These are phyloP conservation scores for Mellilla xanthometata DNA, from an alignment of 2,888 invertebrate genomes.

Conservation along the genomic window DNA sequence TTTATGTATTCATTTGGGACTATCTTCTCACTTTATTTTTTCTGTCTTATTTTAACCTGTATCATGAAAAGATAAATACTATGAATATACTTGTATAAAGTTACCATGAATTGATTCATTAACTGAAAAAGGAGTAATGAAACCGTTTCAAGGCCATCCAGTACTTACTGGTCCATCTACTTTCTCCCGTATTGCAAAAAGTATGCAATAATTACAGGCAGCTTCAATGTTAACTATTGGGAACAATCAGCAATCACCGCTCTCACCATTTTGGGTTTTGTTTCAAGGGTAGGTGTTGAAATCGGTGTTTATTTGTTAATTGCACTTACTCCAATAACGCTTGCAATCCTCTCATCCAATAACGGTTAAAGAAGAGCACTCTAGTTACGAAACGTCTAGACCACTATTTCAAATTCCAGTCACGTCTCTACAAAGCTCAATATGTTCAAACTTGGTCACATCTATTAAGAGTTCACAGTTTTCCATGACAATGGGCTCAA, in stretches of 20 bases:
- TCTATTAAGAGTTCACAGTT: conserved; percentile 10
- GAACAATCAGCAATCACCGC: not conserved
- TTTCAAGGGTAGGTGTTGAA: not conserved
- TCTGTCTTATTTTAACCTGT: no score
- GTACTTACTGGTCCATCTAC: conserved; percentile 24
- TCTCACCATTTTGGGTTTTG: conserved; percentile 5
- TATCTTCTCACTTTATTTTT: no score
- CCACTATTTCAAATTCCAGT: conserved; percentile 16
- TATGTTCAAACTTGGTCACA: conserved; percentile 9
- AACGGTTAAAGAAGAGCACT: conserved; percentile 3
- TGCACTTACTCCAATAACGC: conserved; percentile 4
- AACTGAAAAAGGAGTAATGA: conserved; percentile 5
- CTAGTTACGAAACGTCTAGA: conserved; percentile 13
- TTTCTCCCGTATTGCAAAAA: conserved; percentile 34
- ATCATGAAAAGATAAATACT: no score
- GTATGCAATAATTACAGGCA: conserved; percentile 8
- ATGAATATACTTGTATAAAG: no score
- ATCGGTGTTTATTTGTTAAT: not conserved
- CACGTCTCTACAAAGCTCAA: conserved; percentile 3
- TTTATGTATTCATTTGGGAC: no score
- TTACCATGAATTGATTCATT: conserved; percentile 1
- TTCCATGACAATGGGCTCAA: conserved; percentile 15
- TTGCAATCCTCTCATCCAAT: not conserved
- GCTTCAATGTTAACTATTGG: conserved; percentile 6
- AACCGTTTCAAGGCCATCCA: conserved; percentile 32